These are phyloP conservation scores for Aporophyla lueneburgensis DNA, from an alignment of 2,888 invertebrate genomes.

Conservation along the genomic window DNA sequence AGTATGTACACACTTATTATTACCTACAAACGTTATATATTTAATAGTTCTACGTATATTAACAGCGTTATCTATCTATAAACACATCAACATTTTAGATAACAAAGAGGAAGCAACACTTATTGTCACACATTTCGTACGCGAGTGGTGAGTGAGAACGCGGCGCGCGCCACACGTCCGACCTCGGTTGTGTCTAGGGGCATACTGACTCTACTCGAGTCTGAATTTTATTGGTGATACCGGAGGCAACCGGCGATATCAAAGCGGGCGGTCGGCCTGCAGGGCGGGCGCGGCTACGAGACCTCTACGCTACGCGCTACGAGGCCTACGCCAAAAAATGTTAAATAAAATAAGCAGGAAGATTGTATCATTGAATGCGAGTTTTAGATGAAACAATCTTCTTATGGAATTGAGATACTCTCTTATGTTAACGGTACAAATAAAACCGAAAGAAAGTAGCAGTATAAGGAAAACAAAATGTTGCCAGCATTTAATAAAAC, in stretches of 20 bases:
- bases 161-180: constrained; percentile 81
- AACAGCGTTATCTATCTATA: constrained; percentile 70
- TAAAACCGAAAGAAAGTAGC: constrained; percentile 20
- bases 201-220: constrained; percentile 79
- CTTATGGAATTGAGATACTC: constrained; percentile 40
- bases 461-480: constrained; percentile 31
- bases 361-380: constrained; percentile 47
- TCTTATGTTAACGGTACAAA: constrained; percentile 25
- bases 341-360: constrained; percentile 49
- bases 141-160: constrained; percentile 77
- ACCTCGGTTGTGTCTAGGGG: constrained; percentile 78
- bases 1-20: constrained; percentile 66
- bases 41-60: constrained; percentile 62
- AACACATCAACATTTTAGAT: constrained; percentile 82
- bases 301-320: constrained; percentile 79
- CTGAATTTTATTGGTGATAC: constrained; percentile 73
- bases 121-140: constrained; percentile 90
- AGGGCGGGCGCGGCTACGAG: constrained; percentile 82
- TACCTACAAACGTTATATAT: constrained; percentile 48
- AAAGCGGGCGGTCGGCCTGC: constrained; percentile 71
- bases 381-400: constrained; percentile 48
- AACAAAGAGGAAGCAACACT: constrained; percentile 89
- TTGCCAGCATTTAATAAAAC: constrained; percentile 36
- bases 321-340: constrained; percentile 53
- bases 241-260: constrained; percentile 73